These are phyloP conservation scores for Diarsia brunnea DNA, from an alignment of 2,888 invertebrate species.

Conservation along the genomic window DNA sequence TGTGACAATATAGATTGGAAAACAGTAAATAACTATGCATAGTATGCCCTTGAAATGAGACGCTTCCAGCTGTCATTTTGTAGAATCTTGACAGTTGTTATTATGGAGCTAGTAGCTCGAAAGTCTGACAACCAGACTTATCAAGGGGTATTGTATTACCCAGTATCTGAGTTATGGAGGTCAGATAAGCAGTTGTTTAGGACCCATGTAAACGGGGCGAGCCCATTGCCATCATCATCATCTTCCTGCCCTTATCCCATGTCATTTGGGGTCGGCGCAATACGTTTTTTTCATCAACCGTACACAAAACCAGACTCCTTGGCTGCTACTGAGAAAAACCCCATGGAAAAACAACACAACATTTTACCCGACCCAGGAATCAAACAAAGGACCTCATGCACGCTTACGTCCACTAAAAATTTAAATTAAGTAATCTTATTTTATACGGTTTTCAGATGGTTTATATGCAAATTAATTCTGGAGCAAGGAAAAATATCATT, in stretches of 20 bases:
- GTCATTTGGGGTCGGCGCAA: no score
- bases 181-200: background rate
- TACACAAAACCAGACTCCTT: no score
- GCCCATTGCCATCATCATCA: no score
- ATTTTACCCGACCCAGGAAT: no score
- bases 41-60: background rate
- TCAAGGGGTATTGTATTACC: background rate
- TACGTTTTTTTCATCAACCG: no score
- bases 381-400: no score
- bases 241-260: no score
- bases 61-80: background rate
- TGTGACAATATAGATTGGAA: slow-evolving; percentile 1
- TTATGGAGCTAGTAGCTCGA: background rate
- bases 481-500: background rate
- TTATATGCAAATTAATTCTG: background rate
- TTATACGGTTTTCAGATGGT: background rate
- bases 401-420: no score
- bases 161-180: background rate
- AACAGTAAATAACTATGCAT: background rate
- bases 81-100: background rate
- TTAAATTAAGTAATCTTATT: background rate
- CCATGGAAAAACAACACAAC: no score
- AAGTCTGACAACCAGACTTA: background rate
- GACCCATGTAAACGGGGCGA: background rate
- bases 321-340: no score